A percentile compares a stretch with the other conserved stretches of the same genome.
phyloP scores from a whole-genome alignment of 2,888 invertebrate species.

The Chrysopilus asiliformis region DNA sequence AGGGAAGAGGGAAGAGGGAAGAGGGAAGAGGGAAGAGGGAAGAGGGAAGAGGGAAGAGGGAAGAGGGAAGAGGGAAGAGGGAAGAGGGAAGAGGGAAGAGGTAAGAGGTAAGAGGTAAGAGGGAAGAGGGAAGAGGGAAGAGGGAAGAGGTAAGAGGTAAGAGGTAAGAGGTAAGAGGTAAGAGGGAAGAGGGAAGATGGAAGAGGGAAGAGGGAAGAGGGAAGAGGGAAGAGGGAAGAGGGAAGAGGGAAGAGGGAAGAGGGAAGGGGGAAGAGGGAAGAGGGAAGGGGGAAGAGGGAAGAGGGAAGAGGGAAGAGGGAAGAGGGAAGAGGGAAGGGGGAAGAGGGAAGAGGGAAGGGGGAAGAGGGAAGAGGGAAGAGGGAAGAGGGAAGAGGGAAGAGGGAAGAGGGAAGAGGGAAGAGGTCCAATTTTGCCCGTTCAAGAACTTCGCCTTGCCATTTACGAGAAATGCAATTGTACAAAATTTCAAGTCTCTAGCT shows the following conservation, averaged over 20 bases:
- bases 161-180: slow-evolving; percentile 1
- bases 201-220: slow-evolving; percentile 7
- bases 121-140: slow-evolving; percentile 5
- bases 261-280: too few relatives aligned
- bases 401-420: neutral
- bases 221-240: too few relatives aligned
- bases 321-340: too few relatives aligned
- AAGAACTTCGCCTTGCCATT: too few relatives aligned
- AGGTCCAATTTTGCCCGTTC: too few relatives aligned
- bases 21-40: neutral
- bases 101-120: neutral
- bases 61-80: neutral
- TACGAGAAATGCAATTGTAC: too few relatives aligned
- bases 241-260: too few relatives aligned
- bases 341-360: too few relatives aligned
- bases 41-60: neutral
- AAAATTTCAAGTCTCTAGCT: too few relatives aligned
- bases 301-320: too few relatives aligned
- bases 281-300: too few relatives aligned
- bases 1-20: neutral
- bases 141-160: slow-evolving; percentile 5
- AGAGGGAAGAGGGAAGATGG: slow-evolving; percentile 8
- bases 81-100: neutral
- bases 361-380: slow-evolving; percentile 7
- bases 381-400: neutral